These are phyloP conservation scores for Sphaerophoria taeniata DNA, from an alignment of 2,888 invertebrate species.

Conservation along the genomic window DNA sequence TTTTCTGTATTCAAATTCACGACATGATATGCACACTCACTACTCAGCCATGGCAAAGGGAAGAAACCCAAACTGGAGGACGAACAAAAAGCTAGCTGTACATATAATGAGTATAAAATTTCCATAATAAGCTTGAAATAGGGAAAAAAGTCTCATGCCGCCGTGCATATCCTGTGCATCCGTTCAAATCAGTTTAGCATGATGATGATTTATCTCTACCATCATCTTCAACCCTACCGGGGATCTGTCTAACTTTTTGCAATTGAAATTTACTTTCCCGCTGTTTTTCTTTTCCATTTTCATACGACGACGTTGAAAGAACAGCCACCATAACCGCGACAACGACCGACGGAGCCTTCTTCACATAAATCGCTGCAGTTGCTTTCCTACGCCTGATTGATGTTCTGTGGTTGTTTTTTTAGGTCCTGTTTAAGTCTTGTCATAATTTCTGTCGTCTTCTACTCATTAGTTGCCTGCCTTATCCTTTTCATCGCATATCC, in stretches of 20 bases:
- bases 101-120: conserved; percentile 32
- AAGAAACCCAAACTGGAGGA: conserved; percentile 1
- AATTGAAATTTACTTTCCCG: conserved; percentile 64
- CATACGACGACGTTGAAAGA: conserved; percentile 35
- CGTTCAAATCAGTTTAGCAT: not conserved
- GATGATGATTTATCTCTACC: conserved; percentile 36
- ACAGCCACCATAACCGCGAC: not conserved
- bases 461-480: conserved; percentile 28
- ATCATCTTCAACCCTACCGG: no score
- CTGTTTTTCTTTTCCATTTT: conserved; percentile 65
- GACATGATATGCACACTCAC: conserved; percentile 58
- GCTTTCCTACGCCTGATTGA: not conserved
- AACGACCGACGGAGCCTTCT: not conserved
- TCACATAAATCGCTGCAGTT: not conserved
- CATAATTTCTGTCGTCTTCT: conserved; percentile 1
- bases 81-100: not conserved
- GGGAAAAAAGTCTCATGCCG: conserved; percentile 23
- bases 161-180: not conserved
- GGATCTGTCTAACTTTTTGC: conserved; percentile 35
- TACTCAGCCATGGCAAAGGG: no score
- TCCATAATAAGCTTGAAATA: conserved; percentile 60
- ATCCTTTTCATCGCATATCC: conserved; percentile 45
- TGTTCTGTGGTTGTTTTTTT: not conserved
- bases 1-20: conserved; percentile 52
- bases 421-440: not conserved